phyloP scores from a whole-genome alignment of 2,888 invertebrate genomes.

The Phalera bucephala region DNA sequence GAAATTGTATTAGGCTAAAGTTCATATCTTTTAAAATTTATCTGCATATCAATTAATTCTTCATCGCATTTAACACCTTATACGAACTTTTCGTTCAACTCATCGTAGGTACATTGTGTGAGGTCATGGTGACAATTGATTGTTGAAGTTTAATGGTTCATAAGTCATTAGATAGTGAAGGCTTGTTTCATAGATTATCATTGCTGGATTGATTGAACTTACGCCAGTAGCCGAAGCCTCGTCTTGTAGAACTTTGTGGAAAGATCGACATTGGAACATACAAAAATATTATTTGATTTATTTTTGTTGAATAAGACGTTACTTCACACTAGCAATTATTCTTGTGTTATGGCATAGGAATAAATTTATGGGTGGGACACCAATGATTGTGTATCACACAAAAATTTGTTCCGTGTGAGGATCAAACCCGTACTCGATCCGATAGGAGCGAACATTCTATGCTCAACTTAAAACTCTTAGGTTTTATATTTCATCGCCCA shows the following conservation, averaged over 20 bases:
- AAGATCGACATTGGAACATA: constrained; percentile 9
- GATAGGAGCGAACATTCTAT: too few species aligned
- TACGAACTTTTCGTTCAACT: constrained; percentile 14
- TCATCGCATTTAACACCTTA: constrained; percentile 19
- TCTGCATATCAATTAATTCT: constrained; percentile 30
- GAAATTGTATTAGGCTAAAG: constrained; percentile 41
- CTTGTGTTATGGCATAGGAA: too few species aligned
- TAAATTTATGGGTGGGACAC: too few species aligned
- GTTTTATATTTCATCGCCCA: too few species aligned
- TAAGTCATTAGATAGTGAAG: constrained; percentile 17
- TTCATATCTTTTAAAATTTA: constrained; percentile 36
- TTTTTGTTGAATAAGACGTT: too few species aligned
- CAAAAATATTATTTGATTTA: constrained; percentile 12
- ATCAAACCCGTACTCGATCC: too few species aligned
- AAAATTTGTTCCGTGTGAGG: too few species aligned
- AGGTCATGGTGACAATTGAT: constrained; percentile 2
- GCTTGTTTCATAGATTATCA: constrained; percentile 28
- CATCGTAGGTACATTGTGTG: constrained; percentile 19
- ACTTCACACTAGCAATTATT: too few species aligned
- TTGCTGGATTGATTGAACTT: constrained; percentile 20
- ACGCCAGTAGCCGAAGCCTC: constrained; percentile 16
- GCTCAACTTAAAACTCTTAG: too few species aligned
- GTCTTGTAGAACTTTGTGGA: constrained; percentile 11
- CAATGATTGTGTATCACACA: too few species aligned
- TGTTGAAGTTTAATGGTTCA: constrained; percentile 14